Conservation (phyloP, 2,888 invertebrate genomes). For the Ectropis crepuscularia region DNA sequence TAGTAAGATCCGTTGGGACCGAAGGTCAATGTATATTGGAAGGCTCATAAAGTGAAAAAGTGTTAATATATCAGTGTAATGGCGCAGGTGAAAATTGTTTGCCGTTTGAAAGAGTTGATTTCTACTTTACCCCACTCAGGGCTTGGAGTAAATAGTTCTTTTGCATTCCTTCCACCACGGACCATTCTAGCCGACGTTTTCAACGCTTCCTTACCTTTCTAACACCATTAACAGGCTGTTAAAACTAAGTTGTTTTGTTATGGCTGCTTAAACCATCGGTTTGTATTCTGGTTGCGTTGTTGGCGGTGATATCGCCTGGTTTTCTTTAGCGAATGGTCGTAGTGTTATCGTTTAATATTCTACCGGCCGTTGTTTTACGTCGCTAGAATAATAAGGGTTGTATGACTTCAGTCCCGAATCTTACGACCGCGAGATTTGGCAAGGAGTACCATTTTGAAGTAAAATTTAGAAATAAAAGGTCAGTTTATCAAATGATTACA, state of each 20-base stretch:
- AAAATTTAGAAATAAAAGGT: constrained; percentile 39
- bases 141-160: constrained; percentile 19
- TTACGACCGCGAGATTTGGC: constrained; percentile 56
- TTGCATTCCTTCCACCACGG: constrained; percentile 22
- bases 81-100: too few species aligned
- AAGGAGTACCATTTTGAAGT: constrained; percentile 21
- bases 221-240: constrained; percentile 34
- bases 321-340: constrained; percentile 72
- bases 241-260: constrained; percentile 34
- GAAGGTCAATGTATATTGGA: too few species aligned
- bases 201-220: constrained; percentile 32
- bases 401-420: constrained; percentile 63
- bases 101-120: too few species aligned
- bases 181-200: constrained; percentile 17
- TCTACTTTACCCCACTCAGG: not conserved
- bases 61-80: too few species aligned
- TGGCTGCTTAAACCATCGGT: constrained; percentile 31
- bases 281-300: constrained; percentile 65
- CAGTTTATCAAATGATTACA: not conserved
- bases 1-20: too few species aligned
- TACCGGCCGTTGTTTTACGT: constrained; percentile 65
- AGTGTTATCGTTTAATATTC: constrained; percentile 77
- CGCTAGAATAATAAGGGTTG: constrained; percentile 68
- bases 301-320: constrained; percentile 70
- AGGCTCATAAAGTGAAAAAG: too few species aligned